These are phyloP conservation scores for Lepidocolaptes lacrymiger DNA, from an alignment of 2,797 vertebrate genomes.

Conservation along the genomic window DNA sequence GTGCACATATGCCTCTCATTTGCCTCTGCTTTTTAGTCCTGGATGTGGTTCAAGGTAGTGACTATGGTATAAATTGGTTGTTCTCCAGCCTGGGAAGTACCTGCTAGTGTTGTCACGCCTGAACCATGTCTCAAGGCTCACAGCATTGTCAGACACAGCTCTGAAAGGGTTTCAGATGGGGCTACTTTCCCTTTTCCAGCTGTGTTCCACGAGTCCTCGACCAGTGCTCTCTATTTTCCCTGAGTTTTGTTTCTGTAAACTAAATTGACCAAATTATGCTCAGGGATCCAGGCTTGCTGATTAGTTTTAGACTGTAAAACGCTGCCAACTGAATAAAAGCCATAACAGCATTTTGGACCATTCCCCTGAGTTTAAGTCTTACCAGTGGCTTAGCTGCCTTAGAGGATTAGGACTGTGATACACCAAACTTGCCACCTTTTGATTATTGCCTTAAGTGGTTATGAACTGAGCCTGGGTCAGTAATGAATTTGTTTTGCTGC, in stretches of 20 bases:
- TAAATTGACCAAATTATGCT: neutral
- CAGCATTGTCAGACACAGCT: neutral
- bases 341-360: neutral
- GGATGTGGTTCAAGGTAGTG: neutral
- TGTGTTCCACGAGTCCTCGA: neutral
- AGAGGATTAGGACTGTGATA: neutral
- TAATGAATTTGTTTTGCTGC: neutral
- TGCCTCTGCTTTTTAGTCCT: neutral
- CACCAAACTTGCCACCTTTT: neutral
- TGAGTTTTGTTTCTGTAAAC: neutral
- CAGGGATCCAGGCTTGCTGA: neutral
- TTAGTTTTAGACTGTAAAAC: neutral
- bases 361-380: neutral
- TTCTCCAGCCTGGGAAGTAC: neutral
- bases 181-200: neutral
- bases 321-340: neutral
- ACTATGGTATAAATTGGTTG: accelerated
- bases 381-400: neutral
- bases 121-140: neutral
- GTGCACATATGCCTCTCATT: neutral
- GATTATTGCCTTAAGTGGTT: neutral
- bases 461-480: neutral
- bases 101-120: neutral
- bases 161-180: neutral
- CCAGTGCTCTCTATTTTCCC: neutral